Base-by-base conservation (phyloP, 2,113 vertebrate species). In the Saccopteryx leptura region DNA sequence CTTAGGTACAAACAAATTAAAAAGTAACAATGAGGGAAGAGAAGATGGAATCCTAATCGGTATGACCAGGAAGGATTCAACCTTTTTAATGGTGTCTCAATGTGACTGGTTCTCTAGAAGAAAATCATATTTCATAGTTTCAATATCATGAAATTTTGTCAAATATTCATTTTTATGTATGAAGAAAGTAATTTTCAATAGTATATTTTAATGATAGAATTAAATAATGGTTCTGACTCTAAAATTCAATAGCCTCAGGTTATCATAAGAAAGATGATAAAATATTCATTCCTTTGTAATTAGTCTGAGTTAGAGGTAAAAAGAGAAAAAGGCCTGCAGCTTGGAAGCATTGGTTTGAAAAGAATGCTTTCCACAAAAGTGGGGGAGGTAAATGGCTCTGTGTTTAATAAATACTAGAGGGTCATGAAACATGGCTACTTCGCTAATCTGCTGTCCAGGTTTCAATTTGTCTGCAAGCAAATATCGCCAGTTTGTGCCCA, bases 201-300 rank as follows among this genome's bases (percentile, higher is more conserved):
- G 90, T 95, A 93, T 95, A 83, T 97, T 98, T 98, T 97, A 98
- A 98, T 97, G 87, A 93, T 97, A 88, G 94, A 97, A 97, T 97
- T 97, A 97, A 98, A 97, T 97, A 97, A 97, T 93, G 75, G 63
- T 87, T 97, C 97, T 88, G 76, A 88, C 84, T 96, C 94, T 97
- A 96, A 98, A 98, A 98, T 98, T 97, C 97, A 98, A 93, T 98
- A 97, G 90, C 97, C 97, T 94, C 93, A 76, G 95, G 97, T 98
- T 97, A 97, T 98, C 97, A 97, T 98, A 98, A 92, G 93, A 94
- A 90, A 96, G 96, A 82, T 81, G 90, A 98, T 98, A 97, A 98
- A 98, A 98, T 98, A 98, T 98, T 98, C 0, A 98, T 98, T 92
- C 96, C 97, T 97, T 97, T 98, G 87, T 98, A 98, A 98, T 98